Conservation (phyloP, 1,140 invertebrate species). For the Ganaspis sp. region DNA sequence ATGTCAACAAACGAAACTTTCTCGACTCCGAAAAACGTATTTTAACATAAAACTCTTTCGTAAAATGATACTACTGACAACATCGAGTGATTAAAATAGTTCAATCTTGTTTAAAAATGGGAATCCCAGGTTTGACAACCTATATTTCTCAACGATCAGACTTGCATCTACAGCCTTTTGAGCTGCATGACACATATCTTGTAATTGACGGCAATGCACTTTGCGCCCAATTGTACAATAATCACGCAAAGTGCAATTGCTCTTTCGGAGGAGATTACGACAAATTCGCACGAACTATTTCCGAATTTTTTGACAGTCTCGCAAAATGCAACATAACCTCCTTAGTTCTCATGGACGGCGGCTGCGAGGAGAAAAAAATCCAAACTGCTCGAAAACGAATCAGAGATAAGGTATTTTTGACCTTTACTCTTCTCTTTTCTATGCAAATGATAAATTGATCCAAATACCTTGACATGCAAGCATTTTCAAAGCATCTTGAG, state of each 20-base stretch:
- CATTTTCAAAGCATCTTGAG: no score
- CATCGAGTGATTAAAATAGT: no score
- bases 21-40: no score
- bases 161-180: slow-evolving; percentile 79
- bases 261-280: slow-evolving; percentile 93
- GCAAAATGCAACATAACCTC: slow-evolving; percentile 85
- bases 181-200: slow-evolving; percentile 83
- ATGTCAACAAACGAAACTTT: no score
- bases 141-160: slow-evolving; percentile 84
- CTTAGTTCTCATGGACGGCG: slow-evolving; percentile 90
- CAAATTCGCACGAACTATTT: slow-evolving; percentile 80
- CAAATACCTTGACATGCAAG: no score
- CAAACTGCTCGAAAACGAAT: slow-evolving; percentile 81
- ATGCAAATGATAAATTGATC: no score
- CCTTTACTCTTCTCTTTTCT: no score
- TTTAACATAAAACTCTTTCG: no score
- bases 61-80: no score
- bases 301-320: slow-evolving; percentile 84
- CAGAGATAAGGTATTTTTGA: slow-evolving; percentile 78
- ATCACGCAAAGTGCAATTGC: slow-evolving; percentile 79
- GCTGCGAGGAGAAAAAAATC: slow-evolving; percentile 85
- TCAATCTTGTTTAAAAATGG: slow-evolving; percentile 77
- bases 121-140: slow-evolving; percentile 87
- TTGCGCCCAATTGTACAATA: slow-evolving; percentile 83
- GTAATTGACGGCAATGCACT: slow-evolving; percentile 91